Percentiles rank a stretch among this genome's conserved stretches.
These are phyloP conservation scores for Pseudococcus jackbeardsleyi DNA, from an alignment of 2,888 invertebrate species.

Conservation along the genomic window DNA sequence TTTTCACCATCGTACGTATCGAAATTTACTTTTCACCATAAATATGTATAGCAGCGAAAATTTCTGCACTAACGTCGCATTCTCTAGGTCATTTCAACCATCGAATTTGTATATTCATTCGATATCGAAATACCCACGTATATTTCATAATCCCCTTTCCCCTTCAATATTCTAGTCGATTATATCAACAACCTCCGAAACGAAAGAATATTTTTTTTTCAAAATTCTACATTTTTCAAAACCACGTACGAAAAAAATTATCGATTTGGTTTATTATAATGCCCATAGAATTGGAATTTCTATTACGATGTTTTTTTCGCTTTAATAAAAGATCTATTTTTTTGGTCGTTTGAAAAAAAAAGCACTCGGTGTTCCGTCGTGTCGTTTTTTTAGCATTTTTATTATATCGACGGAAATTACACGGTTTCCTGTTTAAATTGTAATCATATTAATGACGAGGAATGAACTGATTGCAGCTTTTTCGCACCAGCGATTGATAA, in stretches of 20 bases:
- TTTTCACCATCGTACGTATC: not conserved
- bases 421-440: constrained; percentile 19
- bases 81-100: not conserved
- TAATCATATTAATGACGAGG: constrained; percentile 2
- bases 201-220: not conserved
- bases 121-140: not conserved
- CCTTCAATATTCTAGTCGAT: not conserved
- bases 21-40: not conserved
- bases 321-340: not conserved
- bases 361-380: not conserved
- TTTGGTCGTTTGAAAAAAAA: not conserved
- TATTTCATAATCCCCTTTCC: not conserved
- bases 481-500: not conserved
- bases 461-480: not conserved
- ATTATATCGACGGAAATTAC: constrained; percentile 8
- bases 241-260: not conserved
- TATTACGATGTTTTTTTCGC: not conserved
- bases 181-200: not conserved
- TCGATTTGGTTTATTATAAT: not conserved
- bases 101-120: constrained; percentile 7
- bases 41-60: not conserved
- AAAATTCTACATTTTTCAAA: not conserved
- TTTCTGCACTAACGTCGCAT: not conserved
- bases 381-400: not conserved
- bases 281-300: not conserved